Evolutionary conservation across 2,888 invertebrate genomes (phyloP), one percentile per base, ranked within the genome.

Genomic region (Euzophera pinguis): DNA sequence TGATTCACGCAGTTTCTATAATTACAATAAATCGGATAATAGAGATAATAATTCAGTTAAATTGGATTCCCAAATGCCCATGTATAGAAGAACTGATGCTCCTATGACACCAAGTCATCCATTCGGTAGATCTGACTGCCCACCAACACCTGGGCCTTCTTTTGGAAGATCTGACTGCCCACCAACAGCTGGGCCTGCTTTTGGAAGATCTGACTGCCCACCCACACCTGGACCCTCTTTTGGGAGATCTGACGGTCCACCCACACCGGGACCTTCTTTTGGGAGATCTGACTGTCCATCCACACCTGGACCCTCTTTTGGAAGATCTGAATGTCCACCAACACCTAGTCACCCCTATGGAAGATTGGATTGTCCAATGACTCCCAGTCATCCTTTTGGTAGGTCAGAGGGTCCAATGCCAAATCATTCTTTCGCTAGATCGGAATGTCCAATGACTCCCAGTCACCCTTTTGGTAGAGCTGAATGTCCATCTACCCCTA

Each of bases 311-410:
- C 73, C 71, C 65, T 57, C 69, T 2, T 80, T 75, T 62, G 78
- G 75, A 0, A 66, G 73, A 50, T 54, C 66, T 3, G 84, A 82
- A 6, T 62, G 64, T 37, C 75, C 81, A 0, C 35, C 63, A 27
- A 78, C 79, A 1, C 78, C 81, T 1, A 77, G 54, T 47, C 74
- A 75, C 57, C 57, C 71, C 4, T 81, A 78, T 58, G 78, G 79
- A 1, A 68, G 78, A 57, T 58, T 60, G n/a, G 83, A 83, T 8
- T 63, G 65, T 16, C 71, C 73, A 0, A 12, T 60, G 2, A 76
- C 79, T 0, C 73, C 78, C 3, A 67, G 53, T 14, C 75, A 78
- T 62, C 55, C 70, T 1, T 81, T 80, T 57, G 75, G 74, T 0
- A 63, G 73, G 60, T 57, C 63, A 1, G 84, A 84, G 7, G 68